Conservation (phyloP, 2,888 invertebrate species). For the Podabrus alpinus region DNA sequence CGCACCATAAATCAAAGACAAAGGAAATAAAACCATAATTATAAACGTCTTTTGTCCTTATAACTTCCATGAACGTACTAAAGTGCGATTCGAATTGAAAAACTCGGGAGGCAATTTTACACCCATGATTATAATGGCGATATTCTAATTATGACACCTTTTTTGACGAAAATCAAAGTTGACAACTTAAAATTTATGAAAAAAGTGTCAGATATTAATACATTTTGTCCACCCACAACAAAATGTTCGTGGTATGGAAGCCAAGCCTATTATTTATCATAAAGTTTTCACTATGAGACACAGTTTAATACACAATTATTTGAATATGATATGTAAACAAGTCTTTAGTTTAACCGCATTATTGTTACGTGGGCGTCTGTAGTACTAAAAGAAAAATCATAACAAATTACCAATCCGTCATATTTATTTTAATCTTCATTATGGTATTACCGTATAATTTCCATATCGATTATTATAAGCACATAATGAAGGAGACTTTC, state of each 20-base stretch:
- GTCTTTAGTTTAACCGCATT: constrained; percentile 5
- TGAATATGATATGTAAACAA: constrained; percentile 11
- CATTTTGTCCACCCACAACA: constrained; percentile 10
- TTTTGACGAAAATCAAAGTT: neutral
- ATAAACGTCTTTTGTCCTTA: neutral
- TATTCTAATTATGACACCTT: neutral
- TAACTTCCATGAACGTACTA: neutral
- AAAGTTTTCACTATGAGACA: constrained; percentile 15
- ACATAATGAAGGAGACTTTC: neutral
- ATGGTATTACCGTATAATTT: neutral
- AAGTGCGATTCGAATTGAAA: neutral
- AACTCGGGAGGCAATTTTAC: neutral
- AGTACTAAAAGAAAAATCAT: constrained; percentile 1
- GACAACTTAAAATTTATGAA: neutral
- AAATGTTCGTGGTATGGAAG: constrained; percentile 1
- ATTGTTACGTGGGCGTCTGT: constrained; percentile 4
- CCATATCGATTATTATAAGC: neutral
- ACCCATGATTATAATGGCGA: neutral
- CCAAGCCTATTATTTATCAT: constrained; percentile 18
- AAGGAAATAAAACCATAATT: neutral
- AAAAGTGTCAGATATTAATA: neutral
- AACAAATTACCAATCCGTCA: constrained; percentile 1
- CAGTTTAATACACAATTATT: constrained; percentile 15
- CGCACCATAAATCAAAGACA: constrained; percentile 24
- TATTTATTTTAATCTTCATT: constrained; percentile 1